phyloP scores from a whole-genome alignment of 2,797 vertebrate genomes.

The Choloepus didactylus region DNA sequence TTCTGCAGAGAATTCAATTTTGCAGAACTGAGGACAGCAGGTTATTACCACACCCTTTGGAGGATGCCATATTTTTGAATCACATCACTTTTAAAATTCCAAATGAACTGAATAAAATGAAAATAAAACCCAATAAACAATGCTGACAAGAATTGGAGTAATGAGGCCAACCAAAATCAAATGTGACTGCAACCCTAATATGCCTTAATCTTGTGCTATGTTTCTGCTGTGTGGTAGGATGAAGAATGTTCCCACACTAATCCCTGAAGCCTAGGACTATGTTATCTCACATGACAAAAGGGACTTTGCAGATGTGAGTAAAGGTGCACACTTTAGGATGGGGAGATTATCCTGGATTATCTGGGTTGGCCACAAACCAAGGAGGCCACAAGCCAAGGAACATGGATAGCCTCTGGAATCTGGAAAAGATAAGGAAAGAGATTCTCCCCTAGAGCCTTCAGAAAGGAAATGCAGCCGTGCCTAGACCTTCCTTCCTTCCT shows the following conservation, averaged over 20 bases:
- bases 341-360: not conserved
- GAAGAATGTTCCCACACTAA: not conserved
- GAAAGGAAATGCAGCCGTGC: not conserved
- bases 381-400: not conserved
- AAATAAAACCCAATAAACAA: conserved; percentile 29
- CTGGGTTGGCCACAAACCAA: not conserved
- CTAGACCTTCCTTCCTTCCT: not conserved
- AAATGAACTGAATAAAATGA: not conserved
- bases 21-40: not conserved
- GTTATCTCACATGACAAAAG: not conserved
- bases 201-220: not conserved
- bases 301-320: not conserved
- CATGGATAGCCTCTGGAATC: not conserved
- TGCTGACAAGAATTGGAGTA: not conserved
- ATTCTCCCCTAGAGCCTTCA: not conserved
- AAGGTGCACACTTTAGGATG: not conserved
- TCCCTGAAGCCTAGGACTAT: not conserved
- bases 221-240: not conserved
- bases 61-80: not conserved
- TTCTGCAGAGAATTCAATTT: not conserved
- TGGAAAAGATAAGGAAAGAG: not conserved
- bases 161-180: not conserved
- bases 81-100: not conserved
- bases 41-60: not conserved
- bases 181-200: not conserved